Evolutionary conservation across 2,888 invertebrate genomes (phyloP).

Genomic region (Diaperis boleti): DNA sequence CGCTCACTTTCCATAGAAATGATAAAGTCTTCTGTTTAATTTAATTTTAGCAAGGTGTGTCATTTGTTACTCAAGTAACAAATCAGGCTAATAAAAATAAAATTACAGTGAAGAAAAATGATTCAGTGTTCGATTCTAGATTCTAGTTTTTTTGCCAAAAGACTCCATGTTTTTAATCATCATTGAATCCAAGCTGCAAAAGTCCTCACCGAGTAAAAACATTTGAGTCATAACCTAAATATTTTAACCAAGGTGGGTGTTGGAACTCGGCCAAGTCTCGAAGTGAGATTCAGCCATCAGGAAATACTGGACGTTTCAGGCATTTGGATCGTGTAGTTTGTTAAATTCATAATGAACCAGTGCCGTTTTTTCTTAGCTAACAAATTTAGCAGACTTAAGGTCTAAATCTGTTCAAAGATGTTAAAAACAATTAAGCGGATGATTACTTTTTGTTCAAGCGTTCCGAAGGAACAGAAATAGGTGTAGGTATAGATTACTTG

Average conservation of each 20-base stretch:
- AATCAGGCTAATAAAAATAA: background rate
- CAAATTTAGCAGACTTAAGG: too few species aligned
- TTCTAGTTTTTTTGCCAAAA: background rate
- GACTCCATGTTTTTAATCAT: background rate
- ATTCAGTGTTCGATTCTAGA: background rate
- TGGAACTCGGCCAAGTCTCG: constrained; percentile 50
- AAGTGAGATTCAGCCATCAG: constrained; percentile 45
- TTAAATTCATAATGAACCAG: too few species aligned
- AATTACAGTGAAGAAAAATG: background rate
- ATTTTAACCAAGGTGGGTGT: constrained; percentile 55
- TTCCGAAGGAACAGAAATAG: too few species aligned
- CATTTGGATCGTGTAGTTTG: constrained; percentile 3
- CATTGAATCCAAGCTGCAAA: constrained; percentile 7
- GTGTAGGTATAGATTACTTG: too few species aligned
- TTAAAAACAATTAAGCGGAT: too few species aligned
- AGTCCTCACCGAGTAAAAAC: constrained; percentile 39
- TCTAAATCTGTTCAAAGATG: too few species aligned
- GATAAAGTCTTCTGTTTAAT: background rate
- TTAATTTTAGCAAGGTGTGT: background rate
- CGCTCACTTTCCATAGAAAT: background rate
- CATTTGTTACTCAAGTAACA: background rate
- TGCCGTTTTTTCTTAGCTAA: too few species aligned
- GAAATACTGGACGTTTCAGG: constrained; percentile 42
- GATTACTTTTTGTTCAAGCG: too few species aligned
- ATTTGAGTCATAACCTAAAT: constrained; percentile 57